Conservation (phyloP, 2,797 vertebrate species). For the Nannoperca obscura region DNA sequence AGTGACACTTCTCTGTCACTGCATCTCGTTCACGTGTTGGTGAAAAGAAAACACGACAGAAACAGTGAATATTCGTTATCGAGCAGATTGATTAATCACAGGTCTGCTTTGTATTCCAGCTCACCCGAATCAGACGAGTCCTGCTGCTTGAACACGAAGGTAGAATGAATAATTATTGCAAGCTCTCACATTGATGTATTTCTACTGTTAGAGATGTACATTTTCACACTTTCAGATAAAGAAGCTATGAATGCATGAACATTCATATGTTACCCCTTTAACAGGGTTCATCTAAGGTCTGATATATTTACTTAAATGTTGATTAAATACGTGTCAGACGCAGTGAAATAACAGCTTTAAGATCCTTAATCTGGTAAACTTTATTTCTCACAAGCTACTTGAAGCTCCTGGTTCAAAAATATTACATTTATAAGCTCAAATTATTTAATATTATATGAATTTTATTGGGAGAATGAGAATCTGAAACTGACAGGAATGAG, state of each 20-base stretch:
- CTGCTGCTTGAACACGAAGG: background rate
- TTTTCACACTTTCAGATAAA: background rate
- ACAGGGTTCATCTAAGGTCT: no score
- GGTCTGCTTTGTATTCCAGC: slow-evolving; percentile 36
- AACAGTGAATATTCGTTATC: background rate
- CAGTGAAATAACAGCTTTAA: no score
- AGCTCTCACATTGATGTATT: background rate
- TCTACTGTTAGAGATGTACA: background rate
- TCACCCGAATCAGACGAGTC: rapidly evolving
- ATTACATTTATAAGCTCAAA: background rate
- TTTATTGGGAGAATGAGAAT: background rate
- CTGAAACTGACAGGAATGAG: no score
- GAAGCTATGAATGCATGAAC: background rate
- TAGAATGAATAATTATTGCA: slow-evolving; percentile 13
- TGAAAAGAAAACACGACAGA: background rate
- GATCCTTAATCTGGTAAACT: no score
- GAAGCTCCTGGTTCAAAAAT: background rate
- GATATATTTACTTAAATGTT: no score
- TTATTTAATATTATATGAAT: background rate
- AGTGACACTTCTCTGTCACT: background rate
- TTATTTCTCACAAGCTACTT: no score
- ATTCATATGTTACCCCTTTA: no score
- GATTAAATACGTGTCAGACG: no score
- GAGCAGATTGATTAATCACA: background rate
- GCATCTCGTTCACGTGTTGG: background rate